Percentiles rank a stretch among this genome's conserved stretches.
phyloP scores from a whole-genome alignment of 2,888 invertebrate genomes.

The Philhelius pedissequus region DNA sequence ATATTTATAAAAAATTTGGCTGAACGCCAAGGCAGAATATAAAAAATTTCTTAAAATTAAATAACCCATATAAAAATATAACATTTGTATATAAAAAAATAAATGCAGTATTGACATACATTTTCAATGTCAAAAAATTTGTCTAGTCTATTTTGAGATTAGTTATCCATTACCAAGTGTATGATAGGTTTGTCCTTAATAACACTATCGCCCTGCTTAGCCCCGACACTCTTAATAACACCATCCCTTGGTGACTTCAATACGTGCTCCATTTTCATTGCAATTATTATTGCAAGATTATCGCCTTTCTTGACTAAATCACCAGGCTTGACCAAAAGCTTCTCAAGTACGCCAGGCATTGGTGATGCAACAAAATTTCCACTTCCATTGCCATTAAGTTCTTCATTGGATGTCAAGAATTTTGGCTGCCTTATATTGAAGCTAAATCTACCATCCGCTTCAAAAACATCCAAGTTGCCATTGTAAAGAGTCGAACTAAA shows the following conservation, averaged over 20 bases:
- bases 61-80: slow-evolving; percentile 3
- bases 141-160: slow-evolving; percentile 15
- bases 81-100: slow-evolving; percentile 53
- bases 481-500: slow-evolving; percentile 82
- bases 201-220: slow-evolving; percentile 89
- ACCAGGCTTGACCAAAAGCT: slow-evolving; percentile 90
- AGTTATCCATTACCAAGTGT: slow-evolving; percentile 80
- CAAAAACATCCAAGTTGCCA: slow-evolving; percentile 83
- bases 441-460: slow-evolving; percentile 84
- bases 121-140: not conserved
- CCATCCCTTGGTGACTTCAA: slow-evolving; percentile 91
- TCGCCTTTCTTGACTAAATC: slow-evolving; percentile 92
- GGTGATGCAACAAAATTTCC: slow-evolving; percentile 88
- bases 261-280: slow-evolving; percentile 99
- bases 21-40: not conserved
- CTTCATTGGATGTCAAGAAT: slow-evolving; percentile 79
- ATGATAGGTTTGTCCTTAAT: slow-evolving; percentile 86
- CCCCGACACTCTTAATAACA: slow-evolving; percentile 85
- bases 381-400: slow-evolving; percentile 75
- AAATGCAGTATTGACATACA: slow-evolving; percentile 72
- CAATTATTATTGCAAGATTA: slow-evolving; percentile 93
- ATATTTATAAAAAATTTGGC: not conserved
- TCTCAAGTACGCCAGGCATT: slow-evolving; percentile 97
- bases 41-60: slow-evolving; percentile 7
- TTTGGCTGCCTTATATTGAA: slow-evolving; percentile 83